Evolutionary conservation across 2,797 vertebrate species (phyloP), one percentile per base, ranked within the genome.

Genomic region (Pelochelys cantorii): DNA sequence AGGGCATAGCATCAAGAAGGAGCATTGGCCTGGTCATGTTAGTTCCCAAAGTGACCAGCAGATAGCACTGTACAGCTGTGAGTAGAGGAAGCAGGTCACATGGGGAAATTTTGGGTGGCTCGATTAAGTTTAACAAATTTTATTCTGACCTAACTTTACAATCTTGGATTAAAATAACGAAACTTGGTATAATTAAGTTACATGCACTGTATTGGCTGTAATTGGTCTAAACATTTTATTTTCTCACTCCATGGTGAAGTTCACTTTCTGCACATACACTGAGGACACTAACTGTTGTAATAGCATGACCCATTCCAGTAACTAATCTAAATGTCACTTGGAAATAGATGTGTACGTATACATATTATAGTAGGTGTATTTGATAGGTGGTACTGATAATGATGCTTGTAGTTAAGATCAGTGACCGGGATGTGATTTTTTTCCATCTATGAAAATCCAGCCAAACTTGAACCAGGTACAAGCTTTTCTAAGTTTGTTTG

Each of bases 21-120:
- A 15, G 4, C 9, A 20, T 68, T 2, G 1, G 9, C n/a, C n/a
- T 34, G n/a, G 34, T 18, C 8, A 2, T n/a, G 4, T 8, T 18
- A 65, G 15, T 65, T 7, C 31, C 62, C 15, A 65, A 29, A n/a
- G n/a, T 15, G 9, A 10, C 17, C 17, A 11, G 65, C 17, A 34
- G 8, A 8, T 8, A n/a, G 17, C n/a, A 10, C 15, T n/a, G 31
- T 68, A n/a, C 31, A 20, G 65, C 2, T 17, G 18, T 68, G 65
- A 71, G 18, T 20, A 71, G 18, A 71, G 10, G 17, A 34, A 71
- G n/a, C n/a, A n/a, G n/a, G 5, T 37, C n/a, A 71, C 65, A 71
- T 10, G n/a, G 20, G 3, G 20, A 71, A 71, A 23, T 71, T 37
- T 34, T 5, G n/a, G 11, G 12, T 31, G 15, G n/a, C 31, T 34